Evolutionary conservation across 1,140 invertebrate species (phyloP).

Genomic region (Apocrypta bakeri): DNA sequence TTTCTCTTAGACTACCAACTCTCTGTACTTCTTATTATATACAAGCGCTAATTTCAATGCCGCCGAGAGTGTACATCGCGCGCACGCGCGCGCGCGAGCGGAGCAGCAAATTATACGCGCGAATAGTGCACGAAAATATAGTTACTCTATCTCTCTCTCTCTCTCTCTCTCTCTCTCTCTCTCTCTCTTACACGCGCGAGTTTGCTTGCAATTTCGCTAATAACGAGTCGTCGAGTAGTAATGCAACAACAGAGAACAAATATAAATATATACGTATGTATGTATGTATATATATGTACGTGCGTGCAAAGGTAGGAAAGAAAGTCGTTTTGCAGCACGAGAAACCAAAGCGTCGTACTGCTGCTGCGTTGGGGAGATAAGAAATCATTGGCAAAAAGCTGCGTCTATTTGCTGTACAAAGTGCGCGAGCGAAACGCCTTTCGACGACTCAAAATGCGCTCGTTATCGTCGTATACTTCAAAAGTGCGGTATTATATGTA

Average conservation of each 20-base stretch:
- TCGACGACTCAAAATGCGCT: not conserved
- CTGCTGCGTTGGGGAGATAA: not conserved
- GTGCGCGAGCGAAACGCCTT: not conserved
- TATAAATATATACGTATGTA: not conserved
- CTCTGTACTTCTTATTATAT: not conserved
- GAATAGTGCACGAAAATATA: slow-evolving; percentile 9
- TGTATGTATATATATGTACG: not conserved
- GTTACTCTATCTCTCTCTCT: not conserved
- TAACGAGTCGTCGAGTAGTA: slow-evolving; percentile 25
- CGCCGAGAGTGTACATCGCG: not conserved
- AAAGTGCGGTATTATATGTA: no score
- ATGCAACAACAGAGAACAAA: slow-evolving; percentile 13
- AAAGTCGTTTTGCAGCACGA: slow-evolving; percentile 5
- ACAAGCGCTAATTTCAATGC: slow-evolving; percentile 40
- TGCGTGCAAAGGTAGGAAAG: not conserved
- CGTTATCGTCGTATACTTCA: not conserved
- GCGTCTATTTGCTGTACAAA: slow-evolving; percentile 29
- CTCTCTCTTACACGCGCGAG: no score
- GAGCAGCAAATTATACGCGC: slow-evolving; percentile 33
- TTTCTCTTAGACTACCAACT: not conserved
- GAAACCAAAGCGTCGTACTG: slow-evolving; percentile 9
- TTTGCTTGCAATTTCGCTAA: slow-evolving; percentile 36
- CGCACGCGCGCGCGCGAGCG: no score
- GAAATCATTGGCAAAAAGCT: slow-evolving; percentile 26
- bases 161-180: not conserved